Evolutionary conservation across 2,113 vertebrate species (phyloP).

Genomic region (Ondatra zibethicus): DNA sequence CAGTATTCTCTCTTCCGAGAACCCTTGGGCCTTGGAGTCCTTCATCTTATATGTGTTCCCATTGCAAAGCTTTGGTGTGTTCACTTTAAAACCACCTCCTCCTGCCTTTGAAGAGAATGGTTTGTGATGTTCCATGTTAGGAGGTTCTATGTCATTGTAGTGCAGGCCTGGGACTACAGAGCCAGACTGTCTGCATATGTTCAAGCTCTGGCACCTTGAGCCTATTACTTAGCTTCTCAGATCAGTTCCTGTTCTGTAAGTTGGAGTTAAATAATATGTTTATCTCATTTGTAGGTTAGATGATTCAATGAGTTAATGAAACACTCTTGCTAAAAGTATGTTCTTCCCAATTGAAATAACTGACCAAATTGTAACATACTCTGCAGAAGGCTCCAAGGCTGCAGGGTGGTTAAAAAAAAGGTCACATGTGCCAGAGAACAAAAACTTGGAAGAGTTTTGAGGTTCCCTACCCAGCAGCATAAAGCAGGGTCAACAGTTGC

Average conservation of each 20-base stretch:
- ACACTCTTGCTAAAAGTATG: background rate
- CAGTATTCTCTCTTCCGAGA: background rate
- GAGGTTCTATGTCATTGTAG: background rate
- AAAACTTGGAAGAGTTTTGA: background rate
- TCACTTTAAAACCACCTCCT: background rate
- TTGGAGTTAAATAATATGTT: background rate
- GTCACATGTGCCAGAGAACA: background rate
- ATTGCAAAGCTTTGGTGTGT: background rate
- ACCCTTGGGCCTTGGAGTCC: background rate
- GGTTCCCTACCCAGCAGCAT: background rate
- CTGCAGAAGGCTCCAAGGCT: background rate
- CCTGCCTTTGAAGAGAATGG: background rate
- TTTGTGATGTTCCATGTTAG: background rate
- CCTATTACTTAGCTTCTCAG: background rate
- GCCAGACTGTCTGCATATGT: background rate
- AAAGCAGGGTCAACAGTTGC: background rate
- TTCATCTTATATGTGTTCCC: background rate
- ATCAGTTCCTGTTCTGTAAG: background rate
- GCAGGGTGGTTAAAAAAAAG: background rate
- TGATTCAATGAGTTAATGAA: slow-evolving; percentile 4
- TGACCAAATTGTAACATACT: background rate
- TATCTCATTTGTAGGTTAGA: background rate
- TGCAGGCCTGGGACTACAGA: background rate
- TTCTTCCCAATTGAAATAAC: background rate
- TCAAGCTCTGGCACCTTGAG: background rate